A percentile compares a stretch with the other conserved stretches of the same genome.
Conservation (phyloP, 2,113 vertebrate genomes). For the Tyrannus savana region DNA sequence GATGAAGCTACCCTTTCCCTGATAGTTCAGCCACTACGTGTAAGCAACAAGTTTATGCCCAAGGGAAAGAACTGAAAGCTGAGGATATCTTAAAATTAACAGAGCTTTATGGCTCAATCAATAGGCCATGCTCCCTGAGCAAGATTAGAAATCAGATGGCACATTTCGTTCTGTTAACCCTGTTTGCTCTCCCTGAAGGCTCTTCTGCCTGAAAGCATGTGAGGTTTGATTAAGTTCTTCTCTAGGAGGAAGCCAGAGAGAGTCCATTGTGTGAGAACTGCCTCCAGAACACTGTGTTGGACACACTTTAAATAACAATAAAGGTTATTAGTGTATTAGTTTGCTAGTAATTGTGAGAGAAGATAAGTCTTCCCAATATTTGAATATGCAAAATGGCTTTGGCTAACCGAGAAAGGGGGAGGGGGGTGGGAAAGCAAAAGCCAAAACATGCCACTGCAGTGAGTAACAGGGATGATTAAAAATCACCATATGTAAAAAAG, state of each 20-base stretch:
- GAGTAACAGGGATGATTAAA: not conserved
- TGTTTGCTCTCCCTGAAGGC: not conserved
- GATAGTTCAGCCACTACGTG: not conserved
- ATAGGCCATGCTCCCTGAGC: constrained; percentile 8
- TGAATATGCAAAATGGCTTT: constrained; percentile 44
- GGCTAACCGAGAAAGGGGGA: not conserved
- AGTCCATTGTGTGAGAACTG: not conserved
- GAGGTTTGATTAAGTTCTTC: constrained; percentile 41
- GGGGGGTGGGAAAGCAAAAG: not conserved
- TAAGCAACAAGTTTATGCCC: constrained; percentile 48
- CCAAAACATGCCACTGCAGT: not conserved
- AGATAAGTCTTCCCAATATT: constrained; percentile 30
- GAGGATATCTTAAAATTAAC: constrained; percentile 52
- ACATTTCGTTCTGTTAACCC: constrained; percentile 25
- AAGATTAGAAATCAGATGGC: constrained; percentile 42
- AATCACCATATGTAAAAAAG: not conserved
- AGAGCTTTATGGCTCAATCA: constrained; percentile 35
- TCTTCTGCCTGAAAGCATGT: constrained; percentile 15
- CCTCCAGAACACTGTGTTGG: not conserved
- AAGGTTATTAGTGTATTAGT: constrained; percentile 1
- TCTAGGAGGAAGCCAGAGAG: not conserved
- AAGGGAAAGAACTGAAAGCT: constrained; percentile 34
- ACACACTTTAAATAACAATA: constrained; percentile 37
- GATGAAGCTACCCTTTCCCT: constrained; percentile 1
- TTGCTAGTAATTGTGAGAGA: constrained; percentile 8